These are phyloP conservation scores for Ailurus styani DNA, from an alignment of 2,113 vertebrate species.

Conservation along the genomic window DNA sequence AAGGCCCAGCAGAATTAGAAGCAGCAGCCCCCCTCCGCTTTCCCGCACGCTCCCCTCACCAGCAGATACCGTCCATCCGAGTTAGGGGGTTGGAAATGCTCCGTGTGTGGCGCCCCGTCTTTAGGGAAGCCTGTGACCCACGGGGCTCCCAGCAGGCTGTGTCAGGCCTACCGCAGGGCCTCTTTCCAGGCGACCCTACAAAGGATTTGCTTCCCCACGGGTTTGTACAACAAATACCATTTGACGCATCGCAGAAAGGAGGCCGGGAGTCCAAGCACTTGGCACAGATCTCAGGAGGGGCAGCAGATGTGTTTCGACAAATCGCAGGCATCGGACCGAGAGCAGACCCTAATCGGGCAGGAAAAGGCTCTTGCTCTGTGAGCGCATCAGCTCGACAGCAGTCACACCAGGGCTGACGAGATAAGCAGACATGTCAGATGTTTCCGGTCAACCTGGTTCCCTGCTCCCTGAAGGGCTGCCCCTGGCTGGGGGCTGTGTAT, in stretches of 20 bases:
- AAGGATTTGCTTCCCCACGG: not conserved
- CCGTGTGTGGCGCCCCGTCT: not conserved
- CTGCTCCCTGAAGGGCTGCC: rapidly evolving
- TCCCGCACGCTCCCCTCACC: not conserved
- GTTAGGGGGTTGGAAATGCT: not conserved
- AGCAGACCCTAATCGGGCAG: not conserved
- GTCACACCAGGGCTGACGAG: not conserved
- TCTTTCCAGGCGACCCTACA: not conserved
- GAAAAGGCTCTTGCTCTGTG: not conserved
- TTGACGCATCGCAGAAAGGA: not conserved
- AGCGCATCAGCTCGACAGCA: rapidly evolving
- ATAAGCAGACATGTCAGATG: not conserved
- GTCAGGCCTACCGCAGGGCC: not conserved
- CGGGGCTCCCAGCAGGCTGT: not conserved
- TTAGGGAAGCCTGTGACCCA: no score
- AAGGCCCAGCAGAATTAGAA: not conserved
- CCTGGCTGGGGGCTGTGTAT: not conserved
- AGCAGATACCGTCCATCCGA: not conserved
- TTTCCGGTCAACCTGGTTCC: not conserved
- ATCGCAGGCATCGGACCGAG: not conserved
- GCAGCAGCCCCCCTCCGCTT: rapidly evolving
- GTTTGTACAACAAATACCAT: not conserved
- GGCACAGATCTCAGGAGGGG: not conserved
- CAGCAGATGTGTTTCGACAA: not conserved
- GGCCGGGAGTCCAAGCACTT: not conserved